Base-by-base conservation (phyloP, 2,797 vertebrate species). In the Acanthis flammea region DNA sequence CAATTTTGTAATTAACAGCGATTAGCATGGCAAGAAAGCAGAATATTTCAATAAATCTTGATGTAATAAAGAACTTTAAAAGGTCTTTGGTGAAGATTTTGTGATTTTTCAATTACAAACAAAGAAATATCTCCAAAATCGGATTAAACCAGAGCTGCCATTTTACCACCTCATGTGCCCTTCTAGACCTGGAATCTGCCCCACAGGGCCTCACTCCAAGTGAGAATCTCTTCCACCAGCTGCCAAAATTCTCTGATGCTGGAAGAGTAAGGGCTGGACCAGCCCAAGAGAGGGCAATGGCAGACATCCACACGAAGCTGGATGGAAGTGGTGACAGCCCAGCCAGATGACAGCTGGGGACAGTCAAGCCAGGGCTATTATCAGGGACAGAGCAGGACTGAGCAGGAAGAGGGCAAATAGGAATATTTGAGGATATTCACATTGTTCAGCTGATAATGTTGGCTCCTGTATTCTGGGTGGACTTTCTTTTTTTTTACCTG, bases 401-500 rank as follows among this genome's bases (percentile, higher is more conserved):
- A 45, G 48, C 0, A 3, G 73, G 39, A 50, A 8, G 6, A 45
- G 19, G 6, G 14, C 3, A 37, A 15, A 12, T 2, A 27, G n/a
- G 71, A 41, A 54, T 18, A 67, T 44, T 5, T 7, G 27, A 45
- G 37, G 33, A 23, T 25, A 4, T 30, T 71, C 33, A 7, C 7
- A 19, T 1, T 12, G 10, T 1, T 47, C 37, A 60, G 19, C 22
- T 35, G 45, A 35, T 51, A 13, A 23, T 4, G 7, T 3, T 33
- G 39, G 11, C 41, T 66, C 30, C 39, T 27, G 5, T 25, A 8
- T 11, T 78, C 67, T 70, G 28, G 3, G 12, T 37, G 51, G 12
- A 12, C 42, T 61, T 2, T 9, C 1, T 41, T 41, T 41, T 41
- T 16, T 41, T 2, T 44, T 41, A 21, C 4, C 17, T 62, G 15